These are phyloP conservation scores for Turritopsis rubra DNA, from an alignment of 30 jellyfish, hydroid and myxozoan genomes.

Conservation along the genomic window DNA sequence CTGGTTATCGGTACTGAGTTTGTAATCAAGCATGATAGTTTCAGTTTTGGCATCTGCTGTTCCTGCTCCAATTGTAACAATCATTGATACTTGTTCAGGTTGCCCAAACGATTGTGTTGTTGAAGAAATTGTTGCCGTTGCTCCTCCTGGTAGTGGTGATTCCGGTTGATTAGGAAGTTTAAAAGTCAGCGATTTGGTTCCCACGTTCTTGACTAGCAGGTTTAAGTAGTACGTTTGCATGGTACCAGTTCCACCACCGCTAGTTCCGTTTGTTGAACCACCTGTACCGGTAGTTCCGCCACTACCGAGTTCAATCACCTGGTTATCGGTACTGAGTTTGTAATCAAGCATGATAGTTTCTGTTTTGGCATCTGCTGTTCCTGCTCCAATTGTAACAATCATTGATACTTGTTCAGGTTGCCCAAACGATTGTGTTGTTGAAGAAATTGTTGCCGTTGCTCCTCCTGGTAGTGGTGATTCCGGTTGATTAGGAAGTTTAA, in stretches of 20 bases:
- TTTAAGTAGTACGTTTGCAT: background rate
- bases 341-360: background rate
- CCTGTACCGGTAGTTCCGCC: background rate
- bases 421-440: background rate
- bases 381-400: background rate
- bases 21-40: background rate
- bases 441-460: background rate
- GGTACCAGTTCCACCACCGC: background rate
- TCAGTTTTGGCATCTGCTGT: background rate
- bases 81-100: background rate
- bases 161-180: background rate
- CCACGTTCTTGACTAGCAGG: background rate
- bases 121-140: background rate
- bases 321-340: background rate
- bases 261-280: no score
- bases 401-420: background rate
- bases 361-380: background rate
- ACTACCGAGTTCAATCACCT: background rate
- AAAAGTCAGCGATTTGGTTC: background rate
- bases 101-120: background rate
- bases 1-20: background rate
- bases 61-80: background rate
- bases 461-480: background rate
- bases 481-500: background rate
- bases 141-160: background rate